Base-by-base conservation (phyloP, 2,113 vertebrate species). In the Malaclemys terrapin region DNA sequence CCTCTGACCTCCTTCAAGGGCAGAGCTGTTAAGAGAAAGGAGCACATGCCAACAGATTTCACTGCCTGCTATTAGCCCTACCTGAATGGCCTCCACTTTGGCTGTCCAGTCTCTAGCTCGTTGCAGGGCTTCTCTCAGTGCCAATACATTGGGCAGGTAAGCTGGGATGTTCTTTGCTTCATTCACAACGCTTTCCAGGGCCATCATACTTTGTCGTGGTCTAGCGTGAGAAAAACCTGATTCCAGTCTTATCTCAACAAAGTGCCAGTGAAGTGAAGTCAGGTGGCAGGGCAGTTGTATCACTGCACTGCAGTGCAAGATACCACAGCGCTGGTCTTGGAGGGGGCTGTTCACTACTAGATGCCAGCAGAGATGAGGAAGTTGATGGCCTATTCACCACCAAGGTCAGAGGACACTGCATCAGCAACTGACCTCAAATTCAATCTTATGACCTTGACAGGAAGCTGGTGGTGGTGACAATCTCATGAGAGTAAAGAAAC, bases 151-250 rank as follows among this genome's bases (percentile, higher is more conserved):
- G 56, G 99, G 99, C 25, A 99, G 98, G 96, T 99, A 99, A 3
- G 99, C 99, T 88, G 99, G 99, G 97, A 99, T 99, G 97, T 99
- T 99, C 97, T 99, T 99, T 4, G 99, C 99, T 98, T 99, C 99
- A 25, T 98, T 98, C 78, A 99, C 99, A 9, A 99, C 99, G 98
- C 98, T 98, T 97, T 99, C 99, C 97, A 99, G 98, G 80, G 99
- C 99, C 89, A 98, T 95, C 98, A 99, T 98, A 76, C 99, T 99
- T 97, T 99, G 99, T 12, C 99, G 98, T 57, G 99, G 99, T 96
- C 99, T 99, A 96, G 10, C 85, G 92, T 3, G 56, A 95, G 80
- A 95, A 91, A 93, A 94, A 94, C 7, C 29, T 80, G 89, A 93
- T 92, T 94, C 62, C 88, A 96, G 86, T 52, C 81, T 94, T 87